Evolutionary conservation across 2,888 invertebrate species (phyloP), one percentile per base, ranked within the genome.

Genomic region (Lagria hirta): DNA sequence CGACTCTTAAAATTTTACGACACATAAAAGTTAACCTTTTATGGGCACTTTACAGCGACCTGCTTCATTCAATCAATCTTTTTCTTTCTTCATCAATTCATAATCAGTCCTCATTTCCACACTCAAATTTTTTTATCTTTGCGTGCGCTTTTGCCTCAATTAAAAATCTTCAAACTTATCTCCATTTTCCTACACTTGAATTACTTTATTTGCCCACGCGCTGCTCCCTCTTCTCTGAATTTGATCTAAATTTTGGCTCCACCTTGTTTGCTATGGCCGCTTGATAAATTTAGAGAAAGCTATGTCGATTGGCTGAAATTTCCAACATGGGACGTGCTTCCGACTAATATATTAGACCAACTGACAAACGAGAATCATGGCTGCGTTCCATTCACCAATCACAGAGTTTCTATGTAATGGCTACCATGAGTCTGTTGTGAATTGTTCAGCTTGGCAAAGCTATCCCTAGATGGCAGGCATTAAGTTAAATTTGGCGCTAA

Each of bases 361-460:
- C 52, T 62, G 65, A 60, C 64, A 60, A 68, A 70, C 65, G 66
- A 66, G 65, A 69, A 72, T 71, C 68, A 77, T 77, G 77, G 77
- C 77, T 68, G 75, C 69, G 62, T 28, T 8, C 38, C 30, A 41
- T 57, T 60, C 58, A 58, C 77, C 76, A 77, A 76, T 76, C 69
- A 53, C 49, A 43, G 44, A 46, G 32, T 10, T 3, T 33, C 48
- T 29, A 49, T 57, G 56, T 57, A 58, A 62, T 60, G 64, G 62
- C 59, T 52, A 43, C 57, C 47, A 33, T 32, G 16, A 10, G 10
- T 26, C 24, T 20, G 33, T 29, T 30, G 35, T 36, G 26, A 35
- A 15, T 41, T 41, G 17, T 32, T 17, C 41, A 57, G 54, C 61
- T 63, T 41, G 44, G 48, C n/a, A n/a, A n/a, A 16, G 22, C 44